phyloP scores from a whole-genome alignment of 1,140 invertebrate species.

The Listronotus oregonensis region DNA sequence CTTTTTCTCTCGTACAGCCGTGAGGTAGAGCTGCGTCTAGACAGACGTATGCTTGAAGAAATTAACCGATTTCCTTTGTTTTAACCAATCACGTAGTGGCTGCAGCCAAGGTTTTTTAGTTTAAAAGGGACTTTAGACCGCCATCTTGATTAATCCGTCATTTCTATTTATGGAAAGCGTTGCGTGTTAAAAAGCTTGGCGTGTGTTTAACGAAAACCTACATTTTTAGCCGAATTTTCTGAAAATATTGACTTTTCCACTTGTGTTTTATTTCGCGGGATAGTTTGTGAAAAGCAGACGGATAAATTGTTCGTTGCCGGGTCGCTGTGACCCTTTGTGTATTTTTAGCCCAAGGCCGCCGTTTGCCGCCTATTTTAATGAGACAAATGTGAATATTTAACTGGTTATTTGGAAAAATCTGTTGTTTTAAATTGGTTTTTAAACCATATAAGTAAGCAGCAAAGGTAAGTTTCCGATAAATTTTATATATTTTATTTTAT shows the following conservation, averaged over 20 bases:
- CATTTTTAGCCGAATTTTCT: background rate
- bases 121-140: background rate
- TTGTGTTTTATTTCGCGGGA: background rate
- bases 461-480: no score
- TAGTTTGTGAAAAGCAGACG: background rate
- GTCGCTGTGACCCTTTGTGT: background rate
- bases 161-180: slow-evolving; percentile 15
- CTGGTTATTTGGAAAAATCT: background rate
- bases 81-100: no score
- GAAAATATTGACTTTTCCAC: slow-evolving; percentile 6
- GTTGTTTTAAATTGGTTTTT: no score
- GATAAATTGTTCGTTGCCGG: background rate
- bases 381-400: slow-evolving; percentile 6
- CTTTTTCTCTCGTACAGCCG: no score
- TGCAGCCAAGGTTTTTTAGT: background rate
- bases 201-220: background rate
- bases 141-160: slow-evolving; percentile 10
- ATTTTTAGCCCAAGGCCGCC: slow-evolving; percentile 11
- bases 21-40: no score
- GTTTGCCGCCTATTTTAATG: slow-evolving; percentile 9
- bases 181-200: slow-evolving; percentile 5
- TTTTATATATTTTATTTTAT: no score
- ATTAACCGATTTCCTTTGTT: no score
- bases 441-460: no score
- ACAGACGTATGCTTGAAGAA: no score